A percentile compares a stretch with the other conserved stretches of the same genome.
These are phyloP conservation scores for Drosophila fulvimacula DNA, from an alignment of 2,888 invertebrate species.

Conservation along the genomic window DNA sequence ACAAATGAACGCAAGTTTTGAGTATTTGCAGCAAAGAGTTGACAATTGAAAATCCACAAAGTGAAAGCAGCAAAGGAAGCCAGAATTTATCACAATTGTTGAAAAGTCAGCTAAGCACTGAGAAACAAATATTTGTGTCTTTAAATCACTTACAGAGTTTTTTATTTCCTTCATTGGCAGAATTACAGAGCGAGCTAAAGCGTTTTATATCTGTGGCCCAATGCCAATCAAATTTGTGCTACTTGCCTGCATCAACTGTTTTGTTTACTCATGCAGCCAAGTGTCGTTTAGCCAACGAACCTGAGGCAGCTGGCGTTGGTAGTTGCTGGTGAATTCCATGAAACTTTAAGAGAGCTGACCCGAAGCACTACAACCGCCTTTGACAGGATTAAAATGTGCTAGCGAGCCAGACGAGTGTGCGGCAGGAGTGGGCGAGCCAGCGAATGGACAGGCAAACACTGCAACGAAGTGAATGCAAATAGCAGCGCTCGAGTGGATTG, in stretches of 20 bases:
- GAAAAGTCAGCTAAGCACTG: neutral
- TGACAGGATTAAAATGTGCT: slow-evolving; percentile 63
- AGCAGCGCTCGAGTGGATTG: slow-evolving; percentile 48
- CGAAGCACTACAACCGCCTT: slow-evolving; percentile 70
- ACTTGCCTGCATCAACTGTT: slow-evolving; percentile 28
- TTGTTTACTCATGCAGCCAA: slow-evolving; percentile 63
- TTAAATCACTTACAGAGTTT: neutral
- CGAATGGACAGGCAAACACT: slow-evolving; percentile 55
- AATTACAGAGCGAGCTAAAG: slow-evolving; percentile 26
- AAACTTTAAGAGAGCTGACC: slow-evolving; percentile 70
- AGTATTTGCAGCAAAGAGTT: slow-evolving; percentile 29
- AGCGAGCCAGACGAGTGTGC: slow-evolving; percentile 10
- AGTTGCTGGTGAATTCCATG: slow-evolving; percentile 56
- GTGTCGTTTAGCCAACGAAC: slow-evolving; percentile 64
- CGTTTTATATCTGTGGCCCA: slow-evolving; percentile 17
- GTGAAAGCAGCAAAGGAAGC: slow-evolving; percentile 21
- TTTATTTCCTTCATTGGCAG: slow-evolving; percentile 18
- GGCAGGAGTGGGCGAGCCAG: slow-evolving; percentile 3
- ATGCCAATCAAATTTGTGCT: slow-evolving; percentile 57
- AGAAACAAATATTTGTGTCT: neutral
- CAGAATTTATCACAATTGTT: slow-evolving; percentile 4
- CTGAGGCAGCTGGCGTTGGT: slow-evolving; percentile 26
- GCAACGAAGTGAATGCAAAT: slow-evolving; percentile 74
- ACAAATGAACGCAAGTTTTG: slow-evolving; percentile 49
- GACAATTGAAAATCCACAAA: slow-evolving; percentile 37